Conservation (phyloP, 2,888 invertebrate genomes). For the Drepanosiphum platanoidis region DNA sequence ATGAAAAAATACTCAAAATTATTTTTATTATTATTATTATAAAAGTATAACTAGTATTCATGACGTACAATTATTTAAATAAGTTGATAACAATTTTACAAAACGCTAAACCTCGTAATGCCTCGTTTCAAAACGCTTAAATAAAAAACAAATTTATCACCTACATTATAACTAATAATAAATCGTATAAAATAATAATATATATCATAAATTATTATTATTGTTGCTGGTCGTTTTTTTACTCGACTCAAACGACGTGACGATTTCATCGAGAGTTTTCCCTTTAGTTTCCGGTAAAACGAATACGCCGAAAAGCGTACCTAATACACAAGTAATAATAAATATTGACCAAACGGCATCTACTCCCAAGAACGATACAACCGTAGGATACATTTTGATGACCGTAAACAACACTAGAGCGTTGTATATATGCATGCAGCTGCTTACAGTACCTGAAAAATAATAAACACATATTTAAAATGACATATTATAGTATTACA, state of each 20-base stretch:
- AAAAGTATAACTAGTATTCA: too few relatives aligned
- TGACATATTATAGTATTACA: neutral
- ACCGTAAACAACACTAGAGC: neutral
- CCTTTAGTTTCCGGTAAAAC: slow-evolving; percentile 56
- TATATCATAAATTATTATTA: too few relatives aligned
- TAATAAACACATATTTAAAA: neutral
- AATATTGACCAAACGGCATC: slow-evolving; percentile 6
- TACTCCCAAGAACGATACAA: slow-evolving; percentile 12
- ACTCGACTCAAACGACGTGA: neutral
- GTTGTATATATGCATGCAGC: slow-evolving; percentile 2
- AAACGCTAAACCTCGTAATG: neutral
- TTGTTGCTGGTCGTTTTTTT: neutral
- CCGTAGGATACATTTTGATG: slow-evolving; percentile 44
- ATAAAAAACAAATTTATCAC: neutral
- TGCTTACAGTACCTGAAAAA: slow-evolving; percentile 42
- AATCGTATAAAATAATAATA: neutral
- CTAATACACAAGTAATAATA: slow-evolving; percentile 2
- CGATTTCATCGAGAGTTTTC: slow-evolving; percentile 50
- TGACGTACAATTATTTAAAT: too few relatives aligned
- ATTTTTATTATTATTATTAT: too few relatives aligned
- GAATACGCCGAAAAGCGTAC: slow-evolving; percentile 10
- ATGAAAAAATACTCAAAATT: too few relatives aligned
- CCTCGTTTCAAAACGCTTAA: neutral
- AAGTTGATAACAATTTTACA: neutral
- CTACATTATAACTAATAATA: neutral